phyloP scores from a whole-genome alignment of 2,888 invertebrate species.

The Mystacides longicornis region DNA sequence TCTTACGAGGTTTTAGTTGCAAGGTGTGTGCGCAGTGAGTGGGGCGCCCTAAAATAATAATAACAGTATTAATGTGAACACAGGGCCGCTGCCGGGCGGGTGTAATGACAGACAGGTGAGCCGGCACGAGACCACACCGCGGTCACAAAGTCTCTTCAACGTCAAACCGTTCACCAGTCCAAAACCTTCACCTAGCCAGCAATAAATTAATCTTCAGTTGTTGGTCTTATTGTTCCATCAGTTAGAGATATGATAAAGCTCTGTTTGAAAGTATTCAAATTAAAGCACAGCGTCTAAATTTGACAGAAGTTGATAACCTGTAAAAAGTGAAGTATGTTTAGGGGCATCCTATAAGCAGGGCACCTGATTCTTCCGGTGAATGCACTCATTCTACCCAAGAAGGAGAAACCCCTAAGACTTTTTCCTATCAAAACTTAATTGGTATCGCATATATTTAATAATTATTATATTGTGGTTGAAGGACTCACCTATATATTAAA shows the following conservation, averaged over 20 bases:
- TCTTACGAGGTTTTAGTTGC: background rate
- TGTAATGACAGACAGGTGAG: conserved; percentile 25
- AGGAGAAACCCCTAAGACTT: conserved; percentile 3
- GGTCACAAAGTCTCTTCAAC: background rate
- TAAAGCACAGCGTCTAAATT: too few species aligned
- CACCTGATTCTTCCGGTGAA: conserved; percentile 23
- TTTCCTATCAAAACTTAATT: conserved; percentile 9
- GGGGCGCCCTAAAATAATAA: conserved; percentile 6
- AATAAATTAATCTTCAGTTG: too few species aligned
- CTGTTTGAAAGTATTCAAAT: too few species aligned
- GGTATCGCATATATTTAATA: conserved; percentile 6
- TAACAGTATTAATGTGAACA: background rate
- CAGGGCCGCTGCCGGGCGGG: conserved; percentile 8
- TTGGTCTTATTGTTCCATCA: too few species aligned
- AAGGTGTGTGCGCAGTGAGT: conserved; percentile 6
- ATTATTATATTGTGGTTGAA: background rate
- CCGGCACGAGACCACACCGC: conserved; percentile 10
- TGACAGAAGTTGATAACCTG: too few species aligned
- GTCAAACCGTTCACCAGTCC: too few species aligned
- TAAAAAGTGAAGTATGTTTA: too few species aligned
- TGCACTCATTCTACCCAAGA: conserved; percentile 9
- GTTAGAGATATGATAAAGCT: too few species aligned
- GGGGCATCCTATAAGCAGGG: background rate
- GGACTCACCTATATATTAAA: background rate
- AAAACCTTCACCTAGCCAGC: too few species aligned